Percentiles rank a stretch among this genome's conserved stretches.
Conservation (phyloP, 2,113 vertebrate genomes). For the Lasiurus cinereus region DNA sequence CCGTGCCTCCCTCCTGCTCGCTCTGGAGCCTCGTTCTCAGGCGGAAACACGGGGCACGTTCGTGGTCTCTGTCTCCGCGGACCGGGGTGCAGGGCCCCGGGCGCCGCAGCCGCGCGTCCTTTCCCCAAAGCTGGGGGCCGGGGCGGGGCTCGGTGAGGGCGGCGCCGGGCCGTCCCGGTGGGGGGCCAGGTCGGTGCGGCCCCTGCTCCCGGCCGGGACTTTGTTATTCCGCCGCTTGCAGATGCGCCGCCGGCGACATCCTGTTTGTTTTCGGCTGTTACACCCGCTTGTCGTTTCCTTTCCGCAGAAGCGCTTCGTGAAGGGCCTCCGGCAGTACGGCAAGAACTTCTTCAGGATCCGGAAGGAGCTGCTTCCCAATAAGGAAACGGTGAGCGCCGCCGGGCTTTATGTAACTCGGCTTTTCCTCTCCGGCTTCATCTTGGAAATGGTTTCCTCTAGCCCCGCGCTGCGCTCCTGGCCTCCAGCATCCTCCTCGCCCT, state of each 20-base stretch:
- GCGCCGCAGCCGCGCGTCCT: not conserved
- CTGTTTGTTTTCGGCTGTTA: constrained; percentile 79
- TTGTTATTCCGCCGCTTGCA: constrained; percentile 78
- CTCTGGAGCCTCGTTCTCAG: too few species aligned
- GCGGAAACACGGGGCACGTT: too few species aligned
- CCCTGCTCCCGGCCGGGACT: constrained; percentile 26
- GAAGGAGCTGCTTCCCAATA: constrained; percentile 97
- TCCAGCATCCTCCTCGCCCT: not conserved
- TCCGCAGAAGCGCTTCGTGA: constrained; percentile 93
- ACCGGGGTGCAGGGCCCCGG: too few species aligned
- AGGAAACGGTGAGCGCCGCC: constrained; percentile 93
- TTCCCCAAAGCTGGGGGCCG: rapidly evolving
- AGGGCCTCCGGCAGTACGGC: constrained; percentile 98
- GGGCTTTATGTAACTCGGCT: constrained; percentile 85
- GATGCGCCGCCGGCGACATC: constrained; percentile 76
- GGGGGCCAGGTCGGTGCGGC: not conserved
- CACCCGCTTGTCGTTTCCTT: constrained; percentile 74
- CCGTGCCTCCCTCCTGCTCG: too few species aligned
- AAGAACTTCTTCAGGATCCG: constrained; percentile 99
- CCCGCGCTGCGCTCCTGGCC: constrained; percentile 33
- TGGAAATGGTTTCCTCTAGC: constrained; percentile 81
- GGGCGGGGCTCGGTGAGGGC: not conserved
- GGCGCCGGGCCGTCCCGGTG: not conserved
- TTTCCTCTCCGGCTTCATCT: constrained; percentile 65
- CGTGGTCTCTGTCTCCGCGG: too few species aligned